Evolutionary conservation across 2,888 invertebrate genomes (phyloP), one percentile per base, ranked within the genome.

Genomic region (Empis stercorea): DNA sequence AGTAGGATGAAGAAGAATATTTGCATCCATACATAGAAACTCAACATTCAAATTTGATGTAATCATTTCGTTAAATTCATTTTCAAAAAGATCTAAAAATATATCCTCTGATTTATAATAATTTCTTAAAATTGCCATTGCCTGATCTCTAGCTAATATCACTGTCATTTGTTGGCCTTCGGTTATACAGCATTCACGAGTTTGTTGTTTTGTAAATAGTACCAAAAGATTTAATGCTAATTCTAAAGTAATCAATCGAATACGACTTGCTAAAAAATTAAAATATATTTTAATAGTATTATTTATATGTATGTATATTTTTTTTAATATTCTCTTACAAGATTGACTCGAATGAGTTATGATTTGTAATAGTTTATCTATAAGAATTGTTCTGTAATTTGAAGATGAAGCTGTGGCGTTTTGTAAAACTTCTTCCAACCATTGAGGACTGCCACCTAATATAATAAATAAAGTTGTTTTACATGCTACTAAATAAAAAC

Each of bases 101-200:
- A 97, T 93, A 62, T 97, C 96, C 71, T 97, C 96, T 58, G 89
- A 88, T 78, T 94, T 95, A 70, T 93, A 95, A 70, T 91, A 94
- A 73, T 88, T 92, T 43, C 91, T 75, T 13, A 96, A 76, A 30
- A 88, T 74, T 1, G 86, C 80, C 44, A 89, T 88, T 55, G 91
- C 86, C 62, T 87, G 85, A 61, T 84, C 83, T 56, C 80, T 76
- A 4, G 85, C 81, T 60, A 81, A 70, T 67, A 87, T 77, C 55
- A 87, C 73, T 57, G 77, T 68, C 55, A 60, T 60, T 68, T 74
- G 66, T 32, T 70, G 74, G 59, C 60, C 71, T 70, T 50, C 79
- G 62, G 61, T 63, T 23, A 68, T 63, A 41, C 57, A 59, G 7
- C 59, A 59, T 36, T 65, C 63, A 20, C 59, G 61, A 10, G 57